Conservation (phyloP, 2,888 invertebrate genomes). For the Metacarcinus magister region DNA sequence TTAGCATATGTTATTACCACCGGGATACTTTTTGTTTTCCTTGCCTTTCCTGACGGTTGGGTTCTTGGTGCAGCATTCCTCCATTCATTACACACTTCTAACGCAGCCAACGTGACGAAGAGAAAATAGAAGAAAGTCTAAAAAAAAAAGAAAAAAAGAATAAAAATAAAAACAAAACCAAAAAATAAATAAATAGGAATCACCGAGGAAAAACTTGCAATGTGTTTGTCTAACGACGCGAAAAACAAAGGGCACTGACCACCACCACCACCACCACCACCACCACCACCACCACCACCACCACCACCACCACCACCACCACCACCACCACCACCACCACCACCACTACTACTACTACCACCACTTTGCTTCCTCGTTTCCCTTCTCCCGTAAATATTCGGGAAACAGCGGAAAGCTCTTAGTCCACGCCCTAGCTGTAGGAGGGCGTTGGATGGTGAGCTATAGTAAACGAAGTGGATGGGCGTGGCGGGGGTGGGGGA, state of each 20-base stretch:
- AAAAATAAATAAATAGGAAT: background rate
- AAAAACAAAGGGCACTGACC: background rate
- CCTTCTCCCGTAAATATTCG: background rate
- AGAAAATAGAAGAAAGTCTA: background rate
- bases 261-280: background rate
- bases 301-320: background rate
- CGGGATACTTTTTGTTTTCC: no score
- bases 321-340: conserved; percentile 2
- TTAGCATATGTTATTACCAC: no score
- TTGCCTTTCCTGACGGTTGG: no score
- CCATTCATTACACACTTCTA: background rate
- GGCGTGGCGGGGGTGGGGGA: background rate
- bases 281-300: background rate
- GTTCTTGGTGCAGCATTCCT: no score
- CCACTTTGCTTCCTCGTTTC: background rate
- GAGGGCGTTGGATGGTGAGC: background rate
- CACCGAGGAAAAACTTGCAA: background rate
- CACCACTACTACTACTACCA: background rate
- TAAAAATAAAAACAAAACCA: background rate
- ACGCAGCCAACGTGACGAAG: no score
- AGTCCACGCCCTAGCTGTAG: background rate
- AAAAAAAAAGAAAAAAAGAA: background rate
- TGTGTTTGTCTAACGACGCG: background rate
- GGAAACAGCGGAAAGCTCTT: conserved; percentile 20
- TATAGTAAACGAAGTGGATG: background rate